A percentile compares a stretch with the other conserved stretches of the same genome.
Evolutionary conservation across 2,797 vertebrate species (phyloP).

Genomic region (Lates japonicus): DNA sequence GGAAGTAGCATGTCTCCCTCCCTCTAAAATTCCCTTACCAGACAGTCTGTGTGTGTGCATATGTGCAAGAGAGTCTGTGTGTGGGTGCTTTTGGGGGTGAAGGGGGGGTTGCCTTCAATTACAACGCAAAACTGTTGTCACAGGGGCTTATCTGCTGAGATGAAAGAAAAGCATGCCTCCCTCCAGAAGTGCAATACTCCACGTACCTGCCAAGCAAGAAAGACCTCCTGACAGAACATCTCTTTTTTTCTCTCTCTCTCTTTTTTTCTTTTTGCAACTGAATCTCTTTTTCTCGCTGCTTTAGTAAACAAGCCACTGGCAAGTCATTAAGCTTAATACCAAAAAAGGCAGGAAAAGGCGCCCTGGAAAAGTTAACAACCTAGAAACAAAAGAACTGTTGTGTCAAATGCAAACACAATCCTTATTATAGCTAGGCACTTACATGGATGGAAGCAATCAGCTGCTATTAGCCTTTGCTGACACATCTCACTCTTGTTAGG

Average conservation of each 20-base stretch:
- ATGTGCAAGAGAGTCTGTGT: conserved; percentile 8
- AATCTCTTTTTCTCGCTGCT: conserved; percentile 64
- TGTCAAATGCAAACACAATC: conserved; percentile 72
- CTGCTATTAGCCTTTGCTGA: conserved; percentile 74
- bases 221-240: conserved; percentile 73
- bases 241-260: conserved; percentile 33
- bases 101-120: conserved; percentile 68
- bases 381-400: conserved; percentile 79
- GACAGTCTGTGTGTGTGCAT: conserved; percentile 26
- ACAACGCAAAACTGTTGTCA: conserved; percentile 80
- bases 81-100: conserved; percentile 19
- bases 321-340: conserved; percentile 69
- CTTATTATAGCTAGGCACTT: conserved; percentile 61
- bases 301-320: conserved; percentile 79
- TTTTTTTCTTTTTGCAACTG: conserved; percentile 40
- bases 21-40: conserved; percentile 38
- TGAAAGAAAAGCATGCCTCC: conserved; percentile 71
- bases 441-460: conserved; percentile 79
- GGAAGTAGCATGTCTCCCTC: conserved; percentile 6
- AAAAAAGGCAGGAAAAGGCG: conserved; percentile 53
- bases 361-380: conserved; percentile 81
- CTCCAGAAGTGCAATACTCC: conserved; percentile 62
- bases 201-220: conserved; percentile 71
- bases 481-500: conserved; percentile 64
- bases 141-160: conserved; percentile 72